Conservation (phyloP, 2,797 vertebrate genomes). For the Neostethus bicornis region DNA sequence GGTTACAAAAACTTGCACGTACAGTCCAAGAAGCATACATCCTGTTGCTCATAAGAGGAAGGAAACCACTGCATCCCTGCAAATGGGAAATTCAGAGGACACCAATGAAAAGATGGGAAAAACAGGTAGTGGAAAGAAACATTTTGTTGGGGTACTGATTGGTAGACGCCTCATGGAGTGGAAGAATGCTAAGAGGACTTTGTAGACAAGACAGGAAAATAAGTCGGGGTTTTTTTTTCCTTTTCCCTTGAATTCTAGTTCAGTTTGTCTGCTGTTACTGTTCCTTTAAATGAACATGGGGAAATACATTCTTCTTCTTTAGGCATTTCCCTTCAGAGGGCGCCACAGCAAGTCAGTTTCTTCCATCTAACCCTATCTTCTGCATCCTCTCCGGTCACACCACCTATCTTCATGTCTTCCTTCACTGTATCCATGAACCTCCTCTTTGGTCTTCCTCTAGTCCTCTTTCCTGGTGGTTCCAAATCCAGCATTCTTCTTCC, state of each 20-base stretch:
- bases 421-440: no score
- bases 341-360: no score
- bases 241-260: conserved; percentile 4
- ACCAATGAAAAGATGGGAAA: conserved; percentile 47
- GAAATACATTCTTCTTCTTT: no score
- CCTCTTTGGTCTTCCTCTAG: no score
- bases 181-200: conserved; percentile 29
- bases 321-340: no score
- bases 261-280: not conserved
- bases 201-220: conserved; percentile 21
- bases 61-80: conserved; percentile 52
- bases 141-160: conserved; percentile 10
- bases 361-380: no score
- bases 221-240: not conserved
- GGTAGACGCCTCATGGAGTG: conserved; percentile 8
- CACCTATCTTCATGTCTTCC: no score
- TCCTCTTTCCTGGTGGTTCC: no score
- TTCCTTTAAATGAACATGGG: no score
- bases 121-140: conserved; percentile 58
- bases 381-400: no score
- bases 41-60: conserved; percentile 69
- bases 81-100: conserved; percentile 62
- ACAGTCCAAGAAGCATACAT: conserved; percentile 50
- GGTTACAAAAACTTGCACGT: conserved; percentile 38
- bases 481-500: no score